Percentiles rank a stretch among this genome's conserved stretches.
Conservation (phyloP, 2,113 vertebrate species). For the Ophthalmolycus amberensis region DNA sequence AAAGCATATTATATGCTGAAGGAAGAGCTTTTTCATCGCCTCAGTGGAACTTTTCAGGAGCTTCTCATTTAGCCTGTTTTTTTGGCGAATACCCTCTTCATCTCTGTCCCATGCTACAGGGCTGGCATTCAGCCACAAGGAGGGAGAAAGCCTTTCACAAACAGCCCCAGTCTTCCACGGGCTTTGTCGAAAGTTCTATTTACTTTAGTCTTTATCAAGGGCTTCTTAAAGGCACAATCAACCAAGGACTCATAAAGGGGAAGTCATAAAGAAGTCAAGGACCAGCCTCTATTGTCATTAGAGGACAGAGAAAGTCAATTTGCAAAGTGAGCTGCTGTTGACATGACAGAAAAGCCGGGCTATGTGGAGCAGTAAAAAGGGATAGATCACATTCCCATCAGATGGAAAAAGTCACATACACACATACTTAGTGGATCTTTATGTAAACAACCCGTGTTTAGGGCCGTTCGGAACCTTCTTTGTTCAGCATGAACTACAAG, state of each 20-base stretch:
- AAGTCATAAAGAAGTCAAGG: slow-evolving; percentile 79
- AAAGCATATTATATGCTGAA: slow-evolving; percentile 16
- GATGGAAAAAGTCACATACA: slow-evolving; percentile 18
- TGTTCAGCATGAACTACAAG: slow-evolving; percentile 20
- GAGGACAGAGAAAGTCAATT: slow-evolving; percentile 71
- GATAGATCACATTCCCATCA: slow-evolving; percentile 25
- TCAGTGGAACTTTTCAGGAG: slow-evolving; percentile 38
- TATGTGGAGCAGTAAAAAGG: slow-evolving; percentile 19
- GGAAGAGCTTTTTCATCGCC: slow-evolving; percentile 33
- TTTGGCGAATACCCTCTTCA: slow-evolving; percentile 34
- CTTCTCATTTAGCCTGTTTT: slow-evolving; percentile 35
- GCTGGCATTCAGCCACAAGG: slow-evolving; percentile 55
- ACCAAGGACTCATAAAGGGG: slow-evolving; percentile 65
- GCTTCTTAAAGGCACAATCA: slow-evolving; percentile 68
- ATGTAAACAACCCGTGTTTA: slow-evolving; percentile 32
- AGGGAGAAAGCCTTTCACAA: slow-evolving; percentile 25
- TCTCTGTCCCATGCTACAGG: slow-evolving; percentile 24
- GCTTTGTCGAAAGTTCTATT: slow-evolving; percentile 69
- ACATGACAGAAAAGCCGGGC: slow-evolving; percentile 16
- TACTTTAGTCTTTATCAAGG: slow-evolving; percentile 75
- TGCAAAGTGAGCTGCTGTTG: slow-evolving; percentile 60
- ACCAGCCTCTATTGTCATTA: slow-evolving; percentile 63
- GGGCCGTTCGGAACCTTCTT: slow-evolving; percentile 35
- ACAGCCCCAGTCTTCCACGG: slow-evolving; percentile 39
- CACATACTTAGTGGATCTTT: slow-evolving; percentile 14